A percentile compares a stretch with the other conserved stretches of the same genome.
Conservation (phyloP, 2,888 invertebrate genomes). For the Copidosoma aretas region DNA sequence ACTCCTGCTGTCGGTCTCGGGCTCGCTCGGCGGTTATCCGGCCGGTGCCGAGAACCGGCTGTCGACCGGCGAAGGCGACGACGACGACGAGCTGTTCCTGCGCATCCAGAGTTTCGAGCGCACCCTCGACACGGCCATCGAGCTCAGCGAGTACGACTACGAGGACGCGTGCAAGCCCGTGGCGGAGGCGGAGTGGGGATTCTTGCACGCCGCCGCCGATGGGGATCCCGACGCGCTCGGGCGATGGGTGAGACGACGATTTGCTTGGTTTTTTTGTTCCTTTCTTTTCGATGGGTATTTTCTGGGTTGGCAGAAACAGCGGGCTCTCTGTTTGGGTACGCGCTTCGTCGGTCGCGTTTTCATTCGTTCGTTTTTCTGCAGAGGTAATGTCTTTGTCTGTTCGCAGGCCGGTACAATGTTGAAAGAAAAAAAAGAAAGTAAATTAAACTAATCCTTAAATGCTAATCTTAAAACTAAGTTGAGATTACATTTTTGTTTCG, state of each 20-base stretch:
- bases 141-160: slow-evolving; percentile 50
- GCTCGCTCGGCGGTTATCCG: neutral
- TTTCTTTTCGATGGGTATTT: too few relatives aligned
- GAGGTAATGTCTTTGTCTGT: too few relatives aligned
- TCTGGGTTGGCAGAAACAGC: too few relatives aligned
- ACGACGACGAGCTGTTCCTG: neutral
- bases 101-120: neutral
- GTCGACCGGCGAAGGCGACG: neutral
- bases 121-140: slow-evolving; percentile 37
- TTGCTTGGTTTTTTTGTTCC: too few relatives aligned
- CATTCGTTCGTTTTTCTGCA: too few relatives aligned
- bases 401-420: too few relatives aligned
- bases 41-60: neutral
- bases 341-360: too few relatives aligned
- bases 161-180: slow-evolving; percentile 52
- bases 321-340: too few relatives aligned
- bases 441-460: too few relatives aligned
- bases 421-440: too few relatives aligned
- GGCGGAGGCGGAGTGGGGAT: slow-evolving; percentile 51
- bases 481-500: too few relatives aligned
- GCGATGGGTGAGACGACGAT: slow-evolving; percentile 50
- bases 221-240: slow-evolving; percentile 34
- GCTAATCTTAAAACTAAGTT: too few relatives aligned
- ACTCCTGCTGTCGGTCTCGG: neutral
- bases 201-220: slow-evolving; percentile 49